Base-by-base conservation (phyloP, 2,113 vertebrate species). In the Silurus glanis region DNA sequence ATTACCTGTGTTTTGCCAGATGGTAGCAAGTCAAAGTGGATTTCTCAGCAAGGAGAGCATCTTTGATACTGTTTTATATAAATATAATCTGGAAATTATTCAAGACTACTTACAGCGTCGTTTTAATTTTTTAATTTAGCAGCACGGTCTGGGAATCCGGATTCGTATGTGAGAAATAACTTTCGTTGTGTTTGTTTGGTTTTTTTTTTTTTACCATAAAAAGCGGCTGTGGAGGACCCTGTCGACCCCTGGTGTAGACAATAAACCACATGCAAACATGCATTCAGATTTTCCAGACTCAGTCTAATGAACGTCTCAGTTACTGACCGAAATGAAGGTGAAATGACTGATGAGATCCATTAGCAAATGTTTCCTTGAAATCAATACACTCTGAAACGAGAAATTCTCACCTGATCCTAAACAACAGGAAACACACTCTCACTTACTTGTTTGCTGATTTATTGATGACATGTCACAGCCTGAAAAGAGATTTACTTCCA, bases 371-470 rank as follows among this genome's bases (percentile, higher is more conserved):
- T 58, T 19, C 10, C 16, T 37, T 37, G 5, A 78, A 59, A 45
- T 45, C 28, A 28, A 59, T 59, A 19, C 17, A 80, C 56, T 56
- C 51, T 59, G 9, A 25, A 59, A 56, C 3, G 13, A 56, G 49
- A 23, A 79, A 56, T 37, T 85, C 37, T 55, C 74, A 85, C 21
- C 59, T 47, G n/a, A 53, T 3, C n/a, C 49, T n/a, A 21, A 53
- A 55, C 6, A 58, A 67, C 9, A 21, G 23, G 5, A 80, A 67
- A 82, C 62, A 58, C 82, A 75, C 85, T 51, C 85, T 51, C 67
- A 86, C 85, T 86, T 62, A 74, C 85, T 86, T 81, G 55, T 51
- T 59, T 9, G 83, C 37, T 75, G 53, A 72, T 51, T 81, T 72
- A 81, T 28, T 72, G 53, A 8, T 61, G 78, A 61, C 37, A 72